Evolutionary conservation across 2,797 vertebrate genomes (phyloP).

Genomic region (Enteromius fasciolatus): DNA sequence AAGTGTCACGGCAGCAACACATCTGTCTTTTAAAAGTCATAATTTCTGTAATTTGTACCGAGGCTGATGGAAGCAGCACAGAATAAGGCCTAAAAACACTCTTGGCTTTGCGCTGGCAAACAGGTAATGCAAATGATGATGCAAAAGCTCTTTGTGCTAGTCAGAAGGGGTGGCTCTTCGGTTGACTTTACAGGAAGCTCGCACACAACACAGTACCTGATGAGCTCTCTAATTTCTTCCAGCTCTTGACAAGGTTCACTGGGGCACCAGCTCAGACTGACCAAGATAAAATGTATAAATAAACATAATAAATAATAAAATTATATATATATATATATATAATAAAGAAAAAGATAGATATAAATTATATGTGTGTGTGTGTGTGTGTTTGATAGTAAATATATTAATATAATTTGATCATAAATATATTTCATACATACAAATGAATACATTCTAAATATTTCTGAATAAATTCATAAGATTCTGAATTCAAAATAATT

Average conservation of each 20-base stretch:
- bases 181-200: slow-evolving; percentile 39
- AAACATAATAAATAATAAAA: no score
- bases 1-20: background rate
- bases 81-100: background rate
- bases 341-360: no score
- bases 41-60: slow-evolving; percentile 11
- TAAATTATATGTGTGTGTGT: no score
- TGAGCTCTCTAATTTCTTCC: slow-evolving; percentile 76
- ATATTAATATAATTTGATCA: no score
- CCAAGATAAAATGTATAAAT: slow-evolving; percentile 11
- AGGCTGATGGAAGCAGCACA: slow-evolving; percentile 24
- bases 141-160: slow-evolving; percentile 61
- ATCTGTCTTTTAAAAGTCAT: background rate
- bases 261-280: slow-evolving; percentile 88
- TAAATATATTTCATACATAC: no score
- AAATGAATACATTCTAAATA: no score
- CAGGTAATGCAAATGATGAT: slow-evolving; percentile 67
- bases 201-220: slow-evolving; percentile 62
- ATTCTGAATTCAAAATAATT: no score
- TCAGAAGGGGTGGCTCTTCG: slow-evolving; percentile 48
- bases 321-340: no score
- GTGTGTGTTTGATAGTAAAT: no score
- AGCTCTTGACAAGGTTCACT: slow-evolving; percentile 77
- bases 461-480: no score
- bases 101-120: slow-evolving; percentile 6